Percentiles rank a stretch among this genome's conserved stretches.
phyloP scores from a whole-genome alignment of 2,888 invertebrate genomes.

The Epiperipatus broadwayi region DNA sequence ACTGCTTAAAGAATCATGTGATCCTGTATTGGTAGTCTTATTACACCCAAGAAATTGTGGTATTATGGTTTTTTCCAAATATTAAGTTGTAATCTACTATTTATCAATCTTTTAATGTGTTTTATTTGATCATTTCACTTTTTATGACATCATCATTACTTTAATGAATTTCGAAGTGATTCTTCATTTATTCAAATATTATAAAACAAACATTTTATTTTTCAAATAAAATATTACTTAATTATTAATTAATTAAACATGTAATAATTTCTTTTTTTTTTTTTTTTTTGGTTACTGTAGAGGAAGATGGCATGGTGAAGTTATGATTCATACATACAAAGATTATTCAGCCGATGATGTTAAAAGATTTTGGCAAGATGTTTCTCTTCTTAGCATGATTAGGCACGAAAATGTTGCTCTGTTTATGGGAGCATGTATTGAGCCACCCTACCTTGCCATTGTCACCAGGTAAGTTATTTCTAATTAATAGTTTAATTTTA shows the following conservation, averaged over 20 bases:
- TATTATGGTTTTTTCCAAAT: too few relatives aligned
- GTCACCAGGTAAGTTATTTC: constrained; percentile 25
- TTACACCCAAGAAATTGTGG: too few relatives aligned
- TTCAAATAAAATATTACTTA: too few relatives aligned
- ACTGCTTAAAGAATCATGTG: too few relatives aligned
- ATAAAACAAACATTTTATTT: background rate
- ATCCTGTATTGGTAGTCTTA: too few relatives aligned
- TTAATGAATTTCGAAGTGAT: too few relatives aligned
- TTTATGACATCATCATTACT: too few relatives aligned
- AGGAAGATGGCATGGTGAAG: constrained; percentile 31
- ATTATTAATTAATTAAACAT: too few relatives aligned
- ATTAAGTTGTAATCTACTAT: too few relatives aligned
- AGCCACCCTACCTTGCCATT: constrained; percentile 26
- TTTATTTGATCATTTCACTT: too few relatives aligned
- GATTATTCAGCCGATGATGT: constrained; percentile 17
- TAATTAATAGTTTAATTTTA: constrained; percentile 14
- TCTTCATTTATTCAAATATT: too few relatives aligned
- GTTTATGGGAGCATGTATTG: constrained; percentile 30
- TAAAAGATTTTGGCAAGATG: constrained; percentile 19
- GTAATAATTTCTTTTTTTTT: background rate
- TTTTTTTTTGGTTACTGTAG: constrained; percentile 16
- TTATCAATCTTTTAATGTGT: too few relatives aligned
- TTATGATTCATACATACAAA: constrained; percentile 27
- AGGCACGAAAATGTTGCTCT: constrained; percentile 30
- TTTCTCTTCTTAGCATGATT: constrained; percentile 26